Evolutionary conservation across 30 jellyfish, hydroid and myxozoan genomes (phyloP).

Genomic region (Chrysaora quinquecirrha): DNA sequence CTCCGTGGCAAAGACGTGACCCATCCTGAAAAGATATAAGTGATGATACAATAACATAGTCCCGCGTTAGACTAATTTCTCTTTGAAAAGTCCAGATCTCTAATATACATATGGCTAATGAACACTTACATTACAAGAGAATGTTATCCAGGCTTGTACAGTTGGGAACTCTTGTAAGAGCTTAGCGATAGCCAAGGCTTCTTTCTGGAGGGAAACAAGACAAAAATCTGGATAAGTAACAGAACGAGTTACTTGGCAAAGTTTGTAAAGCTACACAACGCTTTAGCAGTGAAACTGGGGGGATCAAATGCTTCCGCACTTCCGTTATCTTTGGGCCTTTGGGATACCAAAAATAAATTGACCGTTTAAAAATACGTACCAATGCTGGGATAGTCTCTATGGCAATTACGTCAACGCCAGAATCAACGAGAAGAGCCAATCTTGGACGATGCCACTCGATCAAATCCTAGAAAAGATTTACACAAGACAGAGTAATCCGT

Average conservation of each 20-base stretch:
- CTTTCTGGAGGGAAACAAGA: conserved; percentile 52
- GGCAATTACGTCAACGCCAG: conserved; percentile 60
- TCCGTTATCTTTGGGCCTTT: no score
- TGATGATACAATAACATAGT: neutral
- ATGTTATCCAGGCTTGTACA: conserved; percentile 56
- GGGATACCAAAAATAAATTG: neutral
- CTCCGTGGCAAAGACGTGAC: conserved; percentile 54
- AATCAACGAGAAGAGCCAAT: conserved; percentile 33
- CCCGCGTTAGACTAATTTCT: neutral
- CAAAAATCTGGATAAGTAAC: no score
- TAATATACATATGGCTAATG: no score
- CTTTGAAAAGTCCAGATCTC: no score
- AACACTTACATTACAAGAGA: conserved; percentile 70
- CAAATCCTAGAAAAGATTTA: conserved; percentile 45
- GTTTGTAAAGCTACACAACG: no score
- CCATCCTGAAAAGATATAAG: conserved; percentile 47
- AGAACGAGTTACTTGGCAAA: no score
- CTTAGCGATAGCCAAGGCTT: conserved; percentile 62
- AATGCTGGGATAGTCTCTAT: conserved; percentile 85
- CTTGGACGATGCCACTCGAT: conserved; percentile 80
- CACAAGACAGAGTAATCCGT: no score
- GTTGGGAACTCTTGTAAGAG: conserved; percentile 37
- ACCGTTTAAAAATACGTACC: conserved; percentile 20
- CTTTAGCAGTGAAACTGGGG: no score
- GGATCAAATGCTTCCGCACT: no score